phyloP scores from a whole-genome alignment of 2,113 vertebrate species.

The Polypterus senegalus region DNA sequence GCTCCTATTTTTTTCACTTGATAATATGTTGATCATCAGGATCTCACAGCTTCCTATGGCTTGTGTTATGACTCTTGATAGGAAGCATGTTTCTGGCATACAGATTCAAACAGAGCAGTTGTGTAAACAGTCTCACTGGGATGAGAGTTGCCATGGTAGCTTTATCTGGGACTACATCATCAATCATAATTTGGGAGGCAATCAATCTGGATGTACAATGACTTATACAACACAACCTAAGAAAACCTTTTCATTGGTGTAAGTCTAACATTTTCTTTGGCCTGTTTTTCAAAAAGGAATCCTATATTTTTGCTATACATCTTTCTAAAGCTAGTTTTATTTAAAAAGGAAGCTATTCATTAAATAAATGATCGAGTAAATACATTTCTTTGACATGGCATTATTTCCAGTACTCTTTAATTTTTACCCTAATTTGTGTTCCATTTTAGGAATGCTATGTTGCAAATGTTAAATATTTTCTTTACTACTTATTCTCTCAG shows the following conservation, averaged over 20 bases:
- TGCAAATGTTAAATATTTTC: too few relatives aligned
- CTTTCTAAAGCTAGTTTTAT: background rate
- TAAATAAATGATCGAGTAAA: too few relatives aligned
- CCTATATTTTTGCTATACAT: background rate
- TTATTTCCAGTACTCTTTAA: too few relatives aligned
- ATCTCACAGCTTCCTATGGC: background rate
- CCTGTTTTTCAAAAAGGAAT: background rate
- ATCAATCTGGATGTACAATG: conserved; percentile 3
- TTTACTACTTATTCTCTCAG: too few relatives aligned
- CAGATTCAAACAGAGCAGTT: background rate
- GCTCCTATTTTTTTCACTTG: background rate
- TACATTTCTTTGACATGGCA: too few relatives aligned
- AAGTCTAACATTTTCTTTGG: background rate
- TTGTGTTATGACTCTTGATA: background rate
- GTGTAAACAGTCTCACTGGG: conserved; percentile 1
- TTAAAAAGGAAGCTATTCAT: too few relatives aligned
- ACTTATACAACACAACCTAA: background rate
- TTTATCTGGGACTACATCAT: conserved; percentile 2
- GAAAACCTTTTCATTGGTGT: background rate
- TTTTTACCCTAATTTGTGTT: too few relatives aligned
- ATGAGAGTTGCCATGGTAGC: conserved; percentile 4
- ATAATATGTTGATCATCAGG: background rate
- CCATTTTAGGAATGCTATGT: too few relatives aligned
- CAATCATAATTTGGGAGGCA: conserved; percentile 7
- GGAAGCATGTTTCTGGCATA: background rate